Conservation (phyloP, 2,888 invertebrate genomes). For the Parapristionchus giblindavisi region DNA sequence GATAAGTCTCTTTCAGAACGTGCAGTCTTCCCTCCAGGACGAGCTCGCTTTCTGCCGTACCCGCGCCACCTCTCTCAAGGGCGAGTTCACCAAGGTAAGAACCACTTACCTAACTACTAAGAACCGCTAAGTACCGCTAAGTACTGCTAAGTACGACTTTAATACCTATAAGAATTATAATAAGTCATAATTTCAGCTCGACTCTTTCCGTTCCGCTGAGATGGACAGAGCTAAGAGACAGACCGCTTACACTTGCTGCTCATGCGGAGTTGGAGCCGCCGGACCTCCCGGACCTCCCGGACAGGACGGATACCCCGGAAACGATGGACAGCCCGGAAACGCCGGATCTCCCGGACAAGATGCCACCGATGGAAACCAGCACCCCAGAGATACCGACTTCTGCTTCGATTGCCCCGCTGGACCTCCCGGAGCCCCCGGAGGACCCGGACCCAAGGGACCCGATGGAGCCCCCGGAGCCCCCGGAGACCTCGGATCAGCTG, state of each 20-base stretch:
- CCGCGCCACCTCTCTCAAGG: conserved; percentile 59
- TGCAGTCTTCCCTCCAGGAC: conserved; percentile 64
- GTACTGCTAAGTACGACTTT: background rate
- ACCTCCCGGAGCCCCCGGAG: conserved; percentile 58
- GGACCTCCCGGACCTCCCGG: conserved; percentile 51
- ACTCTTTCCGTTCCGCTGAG: conserved; percentile 38
- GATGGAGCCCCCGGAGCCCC: conserved; percentile 50
- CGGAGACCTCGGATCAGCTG: conserved; percentile 48
- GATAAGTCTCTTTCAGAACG: conserved; percentile 50
- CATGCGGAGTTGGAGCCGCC: conserved; percentile 51
- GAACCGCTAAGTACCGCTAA: no score
- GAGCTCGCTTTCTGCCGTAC: conserved; percentile 67
- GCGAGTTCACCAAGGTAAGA: conserved; percentile 56
- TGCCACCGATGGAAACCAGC: conserved; percentile 44
- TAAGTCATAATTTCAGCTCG: conserved; percentile 21
- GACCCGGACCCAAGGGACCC: conserved; percentile 52
- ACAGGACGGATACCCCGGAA: conserved; percentile 44
- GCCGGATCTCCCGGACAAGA: conserved; percentile 47
- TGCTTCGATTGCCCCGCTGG: conserved; percentile 62
- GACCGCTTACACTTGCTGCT: conserved; percentile 48
- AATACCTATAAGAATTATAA: background rate
- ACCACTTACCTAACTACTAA: background rate
- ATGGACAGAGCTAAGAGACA: conserved; percentile 40
- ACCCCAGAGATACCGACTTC: conserved; percentile 45
- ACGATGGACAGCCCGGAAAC: conserved; percentile 53